A percentile compares a stretch with the other conserved stretches of the same genome.
Conservation (phyloP, 2,797 vertebrate genomes). For the Setipinna tenuifilis region DNA sequence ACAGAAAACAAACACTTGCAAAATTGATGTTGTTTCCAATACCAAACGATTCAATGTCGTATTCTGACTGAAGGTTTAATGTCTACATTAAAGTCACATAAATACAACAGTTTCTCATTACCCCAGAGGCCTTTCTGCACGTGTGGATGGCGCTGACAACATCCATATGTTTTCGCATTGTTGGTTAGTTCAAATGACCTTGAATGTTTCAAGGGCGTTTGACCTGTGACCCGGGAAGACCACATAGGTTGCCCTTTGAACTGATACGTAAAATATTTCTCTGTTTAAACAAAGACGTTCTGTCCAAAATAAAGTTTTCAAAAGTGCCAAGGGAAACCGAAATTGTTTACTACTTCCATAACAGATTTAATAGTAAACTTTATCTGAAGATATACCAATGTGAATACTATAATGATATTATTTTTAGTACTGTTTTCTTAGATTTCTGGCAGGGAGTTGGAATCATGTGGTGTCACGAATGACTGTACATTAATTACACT, state of each 20-base stretch:
- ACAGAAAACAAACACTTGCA: neutral
- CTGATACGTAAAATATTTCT: constrained; percentile 77
- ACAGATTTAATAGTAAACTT: neutral
- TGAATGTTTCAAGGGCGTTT: constrained; percentile 83
- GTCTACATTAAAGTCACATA: neutral
- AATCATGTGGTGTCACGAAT: neutral
- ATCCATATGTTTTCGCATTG: constrained; percentile 88
- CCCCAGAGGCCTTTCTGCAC: constrained; percentile 49
- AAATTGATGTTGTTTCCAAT: neutral
- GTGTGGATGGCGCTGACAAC: constrained; percentile 79
- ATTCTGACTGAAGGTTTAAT: neutral
- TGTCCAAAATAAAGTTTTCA: constrained; percentile 63
- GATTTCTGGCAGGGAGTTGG: neutral
- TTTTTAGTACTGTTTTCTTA: neutral
- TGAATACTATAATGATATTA: too few relatives aligned
- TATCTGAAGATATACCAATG: neutral
- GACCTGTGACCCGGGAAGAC: constrained; percentile 88
- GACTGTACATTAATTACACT: neutral
- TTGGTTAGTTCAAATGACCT: constrained; percentile 80
- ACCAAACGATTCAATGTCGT: neutral
- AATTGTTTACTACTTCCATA: neutral
- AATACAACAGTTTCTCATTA: neutral
- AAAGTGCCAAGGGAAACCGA: constrained; percentile 31
- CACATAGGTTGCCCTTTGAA: constrained; percentile 81
- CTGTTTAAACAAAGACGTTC: constrained; percentile 82